Evolutionary conservation across 2,797 vertebrate species (phyloP).

Genomic region (Catamblyrhynchus diadema): DNA sequence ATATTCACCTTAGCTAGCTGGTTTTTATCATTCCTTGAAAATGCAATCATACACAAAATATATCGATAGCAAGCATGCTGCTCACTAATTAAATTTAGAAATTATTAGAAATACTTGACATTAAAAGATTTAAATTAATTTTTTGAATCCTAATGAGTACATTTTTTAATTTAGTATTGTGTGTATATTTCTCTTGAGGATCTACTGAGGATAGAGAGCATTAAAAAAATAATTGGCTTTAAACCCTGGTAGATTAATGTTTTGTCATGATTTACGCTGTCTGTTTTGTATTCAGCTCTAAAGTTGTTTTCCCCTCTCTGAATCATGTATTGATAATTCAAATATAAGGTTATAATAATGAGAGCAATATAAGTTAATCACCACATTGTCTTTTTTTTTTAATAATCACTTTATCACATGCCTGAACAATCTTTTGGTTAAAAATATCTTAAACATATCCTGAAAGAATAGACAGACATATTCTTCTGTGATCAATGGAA

Average conservation of each 20-base stretch:
- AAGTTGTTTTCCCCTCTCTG: constrained; percentile 40
- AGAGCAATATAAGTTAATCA: not conserved
- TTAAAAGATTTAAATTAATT: constrained; percentile 65
- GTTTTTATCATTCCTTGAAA: constrained; percentile 26
- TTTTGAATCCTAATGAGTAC: constrained; percentile 59
- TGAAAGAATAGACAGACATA: not conserved
- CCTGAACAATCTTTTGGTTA: not conserved
- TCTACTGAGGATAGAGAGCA: constrained; percentile 36
- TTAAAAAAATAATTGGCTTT: constrained; percentile 74
- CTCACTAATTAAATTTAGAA: constrained; percentile 72
- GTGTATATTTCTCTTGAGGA: constrained; percentile 50
- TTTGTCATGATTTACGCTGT: constrained; percentile 58
- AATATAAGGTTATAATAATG: not conserved
- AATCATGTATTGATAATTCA: constrained; percentile 21
- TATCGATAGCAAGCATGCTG: not conserved
- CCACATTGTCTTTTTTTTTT: not conserved
- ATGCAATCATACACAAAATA: constrained; percentile 37
- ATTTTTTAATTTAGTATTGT: constrained; percentile 17
- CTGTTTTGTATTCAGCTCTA: constrained; percentile 54
- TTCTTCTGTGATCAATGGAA: not conserved
- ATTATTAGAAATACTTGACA: constrained; percentile 68
- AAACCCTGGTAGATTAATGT: constrained; percentile 64
- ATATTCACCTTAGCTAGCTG: not conserved
- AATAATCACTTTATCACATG: not conserved
- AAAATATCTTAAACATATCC: constrained; percentile 10